Evolutionary conservation across 2,113 vertebrate genomes (phyloP), one percentile per base, ranked within the genome.

Genomic region (Piprites chloris): DNA sequence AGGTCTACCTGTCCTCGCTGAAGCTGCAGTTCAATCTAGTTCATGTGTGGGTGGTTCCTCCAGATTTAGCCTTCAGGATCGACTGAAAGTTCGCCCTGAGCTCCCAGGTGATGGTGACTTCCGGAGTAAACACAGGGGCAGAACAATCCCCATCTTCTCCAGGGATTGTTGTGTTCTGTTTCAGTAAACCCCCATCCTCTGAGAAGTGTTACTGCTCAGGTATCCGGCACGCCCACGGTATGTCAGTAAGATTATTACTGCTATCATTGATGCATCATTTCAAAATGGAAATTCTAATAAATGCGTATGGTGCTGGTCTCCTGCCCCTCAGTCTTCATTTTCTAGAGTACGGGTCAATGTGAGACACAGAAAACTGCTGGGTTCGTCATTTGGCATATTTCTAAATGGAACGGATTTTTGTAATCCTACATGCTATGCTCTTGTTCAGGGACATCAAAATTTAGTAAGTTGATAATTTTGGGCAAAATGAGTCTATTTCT

Each of bases 221-320:
- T 52, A 41, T 91, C 61, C 62, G 68, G 73, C 55, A 76, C 0
- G 4, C 49, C n/a, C 22, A 23, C 9, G 2, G 14, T 63, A 46
- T 5, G 5, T 27, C 78, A 37, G 8, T 15, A 9, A 19, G 50
- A 49, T 35, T 35, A 50, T 87, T 79, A 41, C 52, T 85, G 42
- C 42, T 71, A 44, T 55, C 47, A 26, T 3, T 15, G 39, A 56
- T 39, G 35, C 5, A 4, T 72, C 32, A 35, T 85, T 93, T 87
- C 30, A 67, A 75, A 89, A 75, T n/a, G 17, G 14, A 61, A 41
- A 71, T 27, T 55, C 41, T 69, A 56, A 77, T 39, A 58, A 68
- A 62, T 24, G 24, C 2, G 1, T 5, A 2, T 0, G 0, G 12
- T 63, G 47, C 66, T 56, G 14, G 11, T 55, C 33, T 83, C 32